A percentile compares a stretch with the other conserved stretches of the same genome.
Conservation (phyloP, 2,797 vertebrate genomes). For the Saxicola maurus region DNA sequence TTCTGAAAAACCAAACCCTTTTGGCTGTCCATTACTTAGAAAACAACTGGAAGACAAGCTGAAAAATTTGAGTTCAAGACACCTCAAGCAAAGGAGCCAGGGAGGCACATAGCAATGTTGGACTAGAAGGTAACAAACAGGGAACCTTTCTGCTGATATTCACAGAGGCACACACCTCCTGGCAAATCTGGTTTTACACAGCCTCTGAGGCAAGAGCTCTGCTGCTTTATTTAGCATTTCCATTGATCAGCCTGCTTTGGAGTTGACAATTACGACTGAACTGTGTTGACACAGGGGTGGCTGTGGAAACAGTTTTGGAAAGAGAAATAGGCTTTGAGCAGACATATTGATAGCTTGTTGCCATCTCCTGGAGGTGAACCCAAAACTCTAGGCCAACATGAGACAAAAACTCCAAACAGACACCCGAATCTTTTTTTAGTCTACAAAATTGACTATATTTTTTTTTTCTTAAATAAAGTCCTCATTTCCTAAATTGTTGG, state of each 20-base stretch:
- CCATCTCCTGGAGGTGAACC: neutral
- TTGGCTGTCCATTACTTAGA: neutral
- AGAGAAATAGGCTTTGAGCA: neutral
- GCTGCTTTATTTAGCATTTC: slow-evolving; percentile 34
- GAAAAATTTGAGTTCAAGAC: neutral
- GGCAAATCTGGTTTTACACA: neutral
- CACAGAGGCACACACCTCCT: neutral
- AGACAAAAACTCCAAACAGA: neutral
- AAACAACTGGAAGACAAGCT: neutral
- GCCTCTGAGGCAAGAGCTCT: neutral
- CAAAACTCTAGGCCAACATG: neutral
- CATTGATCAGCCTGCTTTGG: slow-evolving; percentile 22
- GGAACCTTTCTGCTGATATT: neutral
- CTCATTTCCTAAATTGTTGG: neutral
- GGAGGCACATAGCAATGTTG: accelerated
- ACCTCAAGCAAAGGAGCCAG: neutral
- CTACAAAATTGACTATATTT: neutral
- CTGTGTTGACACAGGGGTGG: neutral
- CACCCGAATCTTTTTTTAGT: neutral
- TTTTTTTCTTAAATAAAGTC: neutral
- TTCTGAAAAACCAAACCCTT: neutral
- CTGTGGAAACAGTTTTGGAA: neutral
- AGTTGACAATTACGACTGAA: neutral
- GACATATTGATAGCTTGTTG: slow-evolving; percentile 15
- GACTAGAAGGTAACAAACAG: neutral